Percentiles rank a stretch among this genome's conserved stretches.
Conservation (phyloP, 1,140 invertebrate genomes). For the Trichonephila clavipes region DNA sequence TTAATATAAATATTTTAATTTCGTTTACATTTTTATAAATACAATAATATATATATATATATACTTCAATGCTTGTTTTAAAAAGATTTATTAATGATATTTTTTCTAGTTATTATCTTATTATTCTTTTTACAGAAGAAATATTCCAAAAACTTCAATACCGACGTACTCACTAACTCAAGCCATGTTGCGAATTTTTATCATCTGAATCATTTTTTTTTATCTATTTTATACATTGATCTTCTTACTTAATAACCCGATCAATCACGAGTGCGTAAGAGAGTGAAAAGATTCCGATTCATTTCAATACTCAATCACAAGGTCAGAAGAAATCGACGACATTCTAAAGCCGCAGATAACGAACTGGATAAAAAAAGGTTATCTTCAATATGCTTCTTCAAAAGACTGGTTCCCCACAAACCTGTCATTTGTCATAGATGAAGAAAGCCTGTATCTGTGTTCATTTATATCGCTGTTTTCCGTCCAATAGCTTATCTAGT, state of each 20-base stretch:
- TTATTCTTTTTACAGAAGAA: no score
- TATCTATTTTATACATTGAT: no score
- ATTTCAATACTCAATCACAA: neutral
- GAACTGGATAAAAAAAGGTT: neutral
- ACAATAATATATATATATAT: no score
- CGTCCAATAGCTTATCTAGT: neutral
- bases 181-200: no score
- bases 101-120: no score
- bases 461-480: neutral
- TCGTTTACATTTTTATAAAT: no score
- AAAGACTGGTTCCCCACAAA: neutral
- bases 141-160: no score
- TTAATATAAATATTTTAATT: no score
- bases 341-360: neutral
- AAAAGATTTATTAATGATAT: no score
- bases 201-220: no score
- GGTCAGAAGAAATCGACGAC: neutral
- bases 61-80: no score
- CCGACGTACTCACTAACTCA: no score
- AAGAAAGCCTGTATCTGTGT: neutral
- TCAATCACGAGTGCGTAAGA: neutral
- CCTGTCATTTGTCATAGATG: conserved; percentile 38
- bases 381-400: conserved; percentile 13
- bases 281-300: neutral
- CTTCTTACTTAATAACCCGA: neutral